These are phyloP conservation scores for Ormia ochracea DNA, from an alignment of 2,888 invertebrate genomes.

Conservation along the genomic window DNA sequence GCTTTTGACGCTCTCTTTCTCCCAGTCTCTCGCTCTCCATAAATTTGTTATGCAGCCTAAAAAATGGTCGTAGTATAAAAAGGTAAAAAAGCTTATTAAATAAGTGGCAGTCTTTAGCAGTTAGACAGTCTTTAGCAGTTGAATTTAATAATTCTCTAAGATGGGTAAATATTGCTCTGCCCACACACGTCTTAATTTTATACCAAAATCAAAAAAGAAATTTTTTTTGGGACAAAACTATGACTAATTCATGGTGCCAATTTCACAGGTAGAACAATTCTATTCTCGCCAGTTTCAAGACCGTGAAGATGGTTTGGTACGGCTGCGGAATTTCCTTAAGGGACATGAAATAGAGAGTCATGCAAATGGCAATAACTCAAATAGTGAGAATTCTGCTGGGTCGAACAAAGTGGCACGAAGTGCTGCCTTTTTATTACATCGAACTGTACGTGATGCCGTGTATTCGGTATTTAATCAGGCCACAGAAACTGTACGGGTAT, in stretches of 20 bases:
- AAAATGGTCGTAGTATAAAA: too few relatives aligned
- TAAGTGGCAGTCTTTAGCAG: neutral
- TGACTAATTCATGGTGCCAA: neutral
- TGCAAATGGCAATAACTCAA: conserved; percentile 72
- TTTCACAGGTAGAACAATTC: conserved; percentile 87
- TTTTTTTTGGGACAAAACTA: too few relatives aligned
- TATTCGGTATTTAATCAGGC: conserved; percentile 91
- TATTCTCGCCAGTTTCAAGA: conserved; percentile 93
- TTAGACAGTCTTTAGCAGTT: neutral
- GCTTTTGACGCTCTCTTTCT: too few relatives aligned
- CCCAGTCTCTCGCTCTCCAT: too few relatives aligned
- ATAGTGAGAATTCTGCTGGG: conserved; percentile 69
- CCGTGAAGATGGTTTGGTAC: conserved; percentile 90
- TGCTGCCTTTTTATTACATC: conserved; percentile 86
- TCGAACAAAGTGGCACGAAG: conserved; percentile 89
- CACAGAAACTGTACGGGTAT: conserved; percentile 86
- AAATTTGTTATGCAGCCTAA: too few relatives aligned
- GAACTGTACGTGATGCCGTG: conserved; percentile 90
- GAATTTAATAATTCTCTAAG: neutral
- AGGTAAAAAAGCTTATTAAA: too few relatives aligned
- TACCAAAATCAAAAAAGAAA: neutral
- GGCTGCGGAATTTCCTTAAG: conserved; percentile 78
- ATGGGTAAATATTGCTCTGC: neutral
- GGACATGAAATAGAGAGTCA: conserved; percentile 69
- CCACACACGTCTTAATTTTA: neutral